phyloP scores from a whole-genome alignment of 2,113 vertebrate species.

The Ailuropoda melanoleuca region DNA sequence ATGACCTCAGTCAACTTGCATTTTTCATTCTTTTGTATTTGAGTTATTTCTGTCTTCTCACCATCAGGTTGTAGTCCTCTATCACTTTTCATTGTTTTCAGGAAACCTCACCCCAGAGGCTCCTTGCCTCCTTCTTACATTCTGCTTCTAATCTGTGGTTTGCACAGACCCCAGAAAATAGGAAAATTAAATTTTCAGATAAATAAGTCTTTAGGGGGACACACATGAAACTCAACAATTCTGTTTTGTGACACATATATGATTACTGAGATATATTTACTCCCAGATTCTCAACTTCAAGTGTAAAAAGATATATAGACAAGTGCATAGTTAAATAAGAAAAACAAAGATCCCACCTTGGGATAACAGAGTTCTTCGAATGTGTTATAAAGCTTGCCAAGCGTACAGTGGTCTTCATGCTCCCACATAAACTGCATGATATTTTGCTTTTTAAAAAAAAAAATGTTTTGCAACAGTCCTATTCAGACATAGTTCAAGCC shows the following conservation, averaged over 20 bases:
- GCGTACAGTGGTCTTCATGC: neutral
- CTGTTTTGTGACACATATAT: neutral
- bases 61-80: neutral
- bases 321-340: neutral
- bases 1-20: neutral
- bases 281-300: neutral
- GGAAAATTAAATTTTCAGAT: neutral
- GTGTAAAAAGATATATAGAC: neutral
- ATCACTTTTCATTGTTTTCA: neutral
- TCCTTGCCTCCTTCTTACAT: rapidly evolving
- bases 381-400: neutral
- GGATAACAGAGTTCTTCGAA: too few relatives aligned
- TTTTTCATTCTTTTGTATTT: neutral
- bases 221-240: neutral
- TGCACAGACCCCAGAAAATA: neutral
- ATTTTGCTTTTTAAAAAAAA: neutral
- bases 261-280: neutral
- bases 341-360: neutral
- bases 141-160: neutral
- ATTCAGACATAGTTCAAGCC: neutral
- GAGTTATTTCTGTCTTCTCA: neutral
- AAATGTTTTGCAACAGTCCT: neutral
- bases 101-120: neutral
- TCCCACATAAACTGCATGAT: neutral
- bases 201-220: neutral